Percentiles rank a stretch among this genome's conserved stretches.
These are phyloP conservation scores for Heterotis niloticus DNA, from an alignment of 2,113 vertebrate species.

Conservation along the genomic window DNA sequence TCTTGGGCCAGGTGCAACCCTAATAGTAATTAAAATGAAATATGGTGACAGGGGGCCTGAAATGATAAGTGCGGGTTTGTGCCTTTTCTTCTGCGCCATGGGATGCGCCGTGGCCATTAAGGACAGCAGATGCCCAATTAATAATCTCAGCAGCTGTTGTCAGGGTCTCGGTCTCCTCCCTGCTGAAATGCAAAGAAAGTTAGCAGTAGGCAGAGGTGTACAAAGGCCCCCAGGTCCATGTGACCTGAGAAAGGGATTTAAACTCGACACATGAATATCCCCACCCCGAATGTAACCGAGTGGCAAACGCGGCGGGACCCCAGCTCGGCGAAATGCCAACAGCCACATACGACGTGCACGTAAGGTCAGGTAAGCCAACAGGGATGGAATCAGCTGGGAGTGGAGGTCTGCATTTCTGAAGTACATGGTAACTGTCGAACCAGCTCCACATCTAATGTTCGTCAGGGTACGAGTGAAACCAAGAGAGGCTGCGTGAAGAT, in stretches of 20 bases:
- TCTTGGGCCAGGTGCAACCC: constrained; percentile 42
- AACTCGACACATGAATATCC: constrained; percentile 35
- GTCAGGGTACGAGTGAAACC: too few species aligned
- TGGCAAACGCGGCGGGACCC: too few species aligned
- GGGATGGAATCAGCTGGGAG: too few species aligned
- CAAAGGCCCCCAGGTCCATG: background rate
- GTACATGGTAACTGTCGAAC: too few species aligned
- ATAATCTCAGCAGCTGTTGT: constrained; percentile 40
- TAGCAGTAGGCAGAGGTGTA: background rate
- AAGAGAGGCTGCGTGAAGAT: too few species aligned
- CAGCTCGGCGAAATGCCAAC: too few species aligned
- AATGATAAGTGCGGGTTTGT: constrained; percentile 56
- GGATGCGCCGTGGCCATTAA: constrained; percentile 40
- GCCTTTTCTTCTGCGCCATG: constrained; percentile 48
- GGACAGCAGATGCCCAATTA: constrained; percentile 38
- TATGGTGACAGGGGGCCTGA: constrained; percentile 49
- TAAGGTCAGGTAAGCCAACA: too few species aligned
- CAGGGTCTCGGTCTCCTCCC: constrained; percentile 34
- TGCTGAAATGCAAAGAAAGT: constrained; percentile 30
- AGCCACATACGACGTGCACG: too few species aligned
- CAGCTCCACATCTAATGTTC: too few species aligned
- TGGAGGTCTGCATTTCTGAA: too few species aligned
- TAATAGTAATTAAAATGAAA: constrained; percentile 74
- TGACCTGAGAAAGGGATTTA: constrained; percentile 20
- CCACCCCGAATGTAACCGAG: constrained; percentile 10